Evolutionary conservation across 2,888 invertebrate genomes (phyloP).

Genomic region (Uloborus plumipes): DNA sequence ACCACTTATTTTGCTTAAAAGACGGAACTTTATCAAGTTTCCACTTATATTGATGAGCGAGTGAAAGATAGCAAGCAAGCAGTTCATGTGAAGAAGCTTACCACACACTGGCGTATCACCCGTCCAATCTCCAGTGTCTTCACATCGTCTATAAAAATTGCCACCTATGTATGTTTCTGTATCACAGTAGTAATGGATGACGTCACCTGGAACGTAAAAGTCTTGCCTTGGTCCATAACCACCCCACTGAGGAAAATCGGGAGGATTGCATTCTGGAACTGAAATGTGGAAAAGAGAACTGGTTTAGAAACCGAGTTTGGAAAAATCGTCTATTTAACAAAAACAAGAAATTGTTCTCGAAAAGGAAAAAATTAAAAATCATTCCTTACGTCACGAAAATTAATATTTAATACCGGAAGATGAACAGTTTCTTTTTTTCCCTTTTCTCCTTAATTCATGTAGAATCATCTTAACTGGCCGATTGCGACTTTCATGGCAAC

Average conservation of each 20-base stretch:
- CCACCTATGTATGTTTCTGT: conserved; percentile 44
- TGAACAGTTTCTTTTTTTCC: no score
- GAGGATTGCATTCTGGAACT: conserved; percentile 47
- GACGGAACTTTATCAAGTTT: no score
- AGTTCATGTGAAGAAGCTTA: conserved; percentile 5
- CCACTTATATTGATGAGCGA: no score
- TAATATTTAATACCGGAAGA: no score
- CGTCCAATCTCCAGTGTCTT: conserved; percentile 52
- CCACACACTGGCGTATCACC: conserved; percentile 56
- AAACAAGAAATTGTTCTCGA: background rate
- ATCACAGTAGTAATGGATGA: conserved; percentile 49
- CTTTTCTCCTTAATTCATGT: no score
- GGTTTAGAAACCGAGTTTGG: no score
- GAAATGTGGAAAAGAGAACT: background rate
- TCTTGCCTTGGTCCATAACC: conserved; percentile 46
- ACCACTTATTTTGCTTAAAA: no score
- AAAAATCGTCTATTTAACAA: no score
- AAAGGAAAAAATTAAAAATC: background rate
- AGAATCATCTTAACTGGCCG: no score
- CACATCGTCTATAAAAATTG: conserved; percentile 39
- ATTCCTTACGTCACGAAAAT: no score
- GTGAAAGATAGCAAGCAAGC: no score
- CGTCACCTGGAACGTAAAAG: conserved; percentile 39
- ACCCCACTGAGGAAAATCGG: conserved; percentile 36
- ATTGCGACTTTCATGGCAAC: no score